These are phyloP conservation scores for Pangasius larnaudii DNA, from an alignment of 2,797 vertebrate species.

Conservation along the genomic window DNA sequence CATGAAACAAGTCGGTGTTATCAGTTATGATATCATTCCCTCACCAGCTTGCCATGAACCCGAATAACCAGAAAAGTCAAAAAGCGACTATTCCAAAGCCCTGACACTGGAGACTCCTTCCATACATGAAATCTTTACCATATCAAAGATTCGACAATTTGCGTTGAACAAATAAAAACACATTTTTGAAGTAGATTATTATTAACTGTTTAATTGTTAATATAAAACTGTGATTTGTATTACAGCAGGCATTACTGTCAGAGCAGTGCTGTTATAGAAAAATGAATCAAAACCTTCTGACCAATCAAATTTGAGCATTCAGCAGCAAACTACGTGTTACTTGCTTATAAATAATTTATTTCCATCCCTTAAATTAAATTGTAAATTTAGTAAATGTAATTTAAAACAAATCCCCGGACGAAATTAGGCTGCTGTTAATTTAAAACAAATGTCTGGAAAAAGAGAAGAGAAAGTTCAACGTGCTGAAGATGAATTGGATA, in stretches of 20 bases:
- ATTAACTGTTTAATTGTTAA: background rate
- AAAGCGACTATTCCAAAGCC: background rate
- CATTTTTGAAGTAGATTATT: background rate
- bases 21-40: background rate
- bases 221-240: background rate
- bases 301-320: background rate
- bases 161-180: background rate
- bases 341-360: background rate
- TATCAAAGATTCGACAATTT: background rate
- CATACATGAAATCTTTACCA: background rate
- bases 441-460: background rate
- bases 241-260: conserved; percentile 1
- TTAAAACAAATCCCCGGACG: background rate
- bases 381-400: background rate
- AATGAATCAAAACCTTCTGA: background rate
- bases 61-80: background rate
- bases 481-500: background rate
- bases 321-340: background rate
- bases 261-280: background rate
- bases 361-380: background rate
- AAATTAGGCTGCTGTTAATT: background rate
- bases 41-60: background rate
- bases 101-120: background rate
- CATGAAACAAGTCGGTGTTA: background rate
- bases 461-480: background rate